Percentiles rank a stretch among this genome's conserved stretches.
phyloP scores from a whole-genome alignment of 2,888 invertebrate genomes.

The Macropis europaea region DNA sequence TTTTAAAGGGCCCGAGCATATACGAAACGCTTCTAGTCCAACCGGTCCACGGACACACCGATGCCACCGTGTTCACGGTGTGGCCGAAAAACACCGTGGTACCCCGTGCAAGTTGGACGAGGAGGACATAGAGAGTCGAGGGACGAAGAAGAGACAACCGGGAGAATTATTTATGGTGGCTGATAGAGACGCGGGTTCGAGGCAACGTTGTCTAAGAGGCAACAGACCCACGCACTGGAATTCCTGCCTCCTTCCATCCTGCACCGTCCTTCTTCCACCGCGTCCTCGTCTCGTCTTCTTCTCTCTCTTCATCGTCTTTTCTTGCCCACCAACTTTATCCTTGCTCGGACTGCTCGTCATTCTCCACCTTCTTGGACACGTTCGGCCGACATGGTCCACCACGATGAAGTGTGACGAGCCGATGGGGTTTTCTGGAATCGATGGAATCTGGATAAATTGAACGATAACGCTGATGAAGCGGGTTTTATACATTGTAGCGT shows the following conservation, averaged over 20 bases:
- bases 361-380: constrained; percentile 54
- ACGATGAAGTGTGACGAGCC: constrained; percentile 33
- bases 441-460: not conserved
- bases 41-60: constrained; percentile 61
- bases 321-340: constrained; percentile 52
- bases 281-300: constrained; percentile 18
- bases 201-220: constrained; percentile 75
- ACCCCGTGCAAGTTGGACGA: constrained; percentile 19
- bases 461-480: no score
- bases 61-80: constrained; percentile 58
- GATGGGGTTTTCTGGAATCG: constrained; percentile 19
- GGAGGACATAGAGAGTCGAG: constrained; percentile 1
- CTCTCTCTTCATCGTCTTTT: constrained; percentile 45
- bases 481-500: not conserved
- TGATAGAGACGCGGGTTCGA: constrained; percentile 78
- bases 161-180: constrained; percentile 79
- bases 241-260: constrained; percentile 69
- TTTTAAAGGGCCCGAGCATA: constrained; percentile 61
- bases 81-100: constrained; percentile 58
- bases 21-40: constrained; percentile 60
- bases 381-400: constrained; percentile 32
- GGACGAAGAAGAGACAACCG: constrained; percentile 36
- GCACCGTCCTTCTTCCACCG: constrained; percentile 13
- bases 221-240: constrained; percentile 76
- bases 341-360: constrained; percentile 51